Base-by-base conservation (phyloP, 2,113 vertebrate genomes). In the Chloropsis hardwickii region DNA sequence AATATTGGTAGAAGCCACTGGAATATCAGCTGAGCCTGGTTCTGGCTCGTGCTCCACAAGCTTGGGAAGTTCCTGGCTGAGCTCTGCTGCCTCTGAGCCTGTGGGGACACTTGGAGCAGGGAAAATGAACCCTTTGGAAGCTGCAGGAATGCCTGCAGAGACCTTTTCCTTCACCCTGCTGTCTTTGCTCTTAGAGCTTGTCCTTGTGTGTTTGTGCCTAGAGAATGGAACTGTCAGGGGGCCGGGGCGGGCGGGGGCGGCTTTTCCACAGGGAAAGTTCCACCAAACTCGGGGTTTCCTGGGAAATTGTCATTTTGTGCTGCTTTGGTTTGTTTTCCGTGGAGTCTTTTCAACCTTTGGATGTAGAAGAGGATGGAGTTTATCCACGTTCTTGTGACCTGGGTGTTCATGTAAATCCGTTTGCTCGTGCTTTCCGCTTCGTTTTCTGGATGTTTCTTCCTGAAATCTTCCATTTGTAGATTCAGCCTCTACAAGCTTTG, bases 181-280 rank as follows among this genome's bases (percentile, higher is more conserved):
- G 70, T 69, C 42, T 57, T 94, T 88, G 92, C 29, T 90, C 60
- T 65, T 96, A 84, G 90, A 57, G 71, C 12, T 89, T 86, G 94
- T 96, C 89, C 79, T 85, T 50, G 89, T 96, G 94, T 76, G 88
- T 96, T 94, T 76, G 95, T 97, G 95, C 80, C 6, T 84, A 96
- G 96, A 81, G 50, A 74, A 74, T 48, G 96, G 93, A 88, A 78
- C 85, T 71, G 80, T 81, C 64, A 48, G 83, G 76, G 57, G 42
- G 23, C 42, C 2, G 82, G 79, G 88, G 79, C 0, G 90, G 76
- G 88, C 12, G 72, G 82, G 74, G 78, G 23, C 27, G 24, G 33
- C 65, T 24, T 3, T 57, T 81, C 88, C 89, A 0, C 61, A 19
- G 64, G 42, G 86, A 70, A 66, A 64, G 12, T 53, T 20, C 53